Percentiles rank a stretch among this genome's conserved stretches.
Conservation (phyloP, 1,140 invertebrate species). For the Drosophila cardini region DNA sequence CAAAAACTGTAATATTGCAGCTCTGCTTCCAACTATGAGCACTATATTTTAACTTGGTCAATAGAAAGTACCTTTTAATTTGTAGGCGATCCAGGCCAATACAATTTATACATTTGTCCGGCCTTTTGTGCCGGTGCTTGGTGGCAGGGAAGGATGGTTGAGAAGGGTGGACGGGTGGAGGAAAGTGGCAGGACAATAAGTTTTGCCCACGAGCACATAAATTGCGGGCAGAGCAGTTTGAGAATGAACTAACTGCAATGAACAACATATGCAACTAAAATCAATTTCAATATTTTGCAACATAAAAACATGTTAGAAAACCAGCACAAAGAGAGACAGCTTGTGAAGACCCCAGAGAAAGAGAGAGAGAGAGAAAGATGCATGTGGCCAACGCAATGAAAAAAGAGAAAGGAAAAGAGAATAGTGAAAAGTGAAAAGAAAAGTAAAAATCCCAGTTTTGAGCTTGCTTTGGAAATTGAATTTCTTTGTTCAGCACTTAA, state of each 20-base stretch:
- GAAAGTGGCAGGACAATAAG: constrained; percentile 26
- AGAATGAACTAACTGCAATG: constrained; percentile 43
- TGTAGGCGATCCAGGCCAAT: constrained; percentile 36
- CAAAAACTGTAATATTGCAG: no score
- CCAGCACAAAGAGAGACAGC: constrained; percentile 1
- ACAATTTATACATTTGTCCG: constrained; percentile 51
- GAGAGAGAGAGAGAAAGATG: constrained; percentile 14
- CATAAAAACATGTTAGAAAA: constrained; percentile 61
- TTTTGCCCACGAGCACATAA: constrained; percentile 54
- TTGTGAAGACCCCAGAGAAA: not conserved
- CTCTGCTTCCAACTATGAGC: not conserved
- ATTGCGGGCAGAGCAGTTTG: constrained; percentile 36
- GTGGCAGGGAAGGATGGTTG: no score
- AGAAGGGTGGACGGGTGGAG: not conserved
- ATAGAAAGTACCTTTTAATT: constrained; percentile 32
- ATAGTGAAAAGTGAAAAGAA: not conserved
- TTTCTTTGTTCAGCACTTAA: constrained; percentile 60
- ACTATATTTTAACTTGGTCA: constrained; percentile 4
- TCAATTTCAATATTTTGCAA: constrained; percentile 76
- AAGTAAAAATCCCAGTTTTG: constrained; percentile 25
- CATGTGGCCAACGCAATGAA: constrained; percentile 30
- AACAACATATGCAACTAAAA: constrained; percentile 71
- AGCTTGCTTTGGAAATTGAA: constrained; percentile 59
- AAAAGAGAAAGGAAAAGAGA: not conserved
- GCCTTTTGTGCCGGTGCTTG: constrained; percentile 23